These are phyloP conservation scores for Drosophila kurseongensis DNA, from an alignment of 1,140 invertebrate species.

Conservation along the genomic window DNA sequence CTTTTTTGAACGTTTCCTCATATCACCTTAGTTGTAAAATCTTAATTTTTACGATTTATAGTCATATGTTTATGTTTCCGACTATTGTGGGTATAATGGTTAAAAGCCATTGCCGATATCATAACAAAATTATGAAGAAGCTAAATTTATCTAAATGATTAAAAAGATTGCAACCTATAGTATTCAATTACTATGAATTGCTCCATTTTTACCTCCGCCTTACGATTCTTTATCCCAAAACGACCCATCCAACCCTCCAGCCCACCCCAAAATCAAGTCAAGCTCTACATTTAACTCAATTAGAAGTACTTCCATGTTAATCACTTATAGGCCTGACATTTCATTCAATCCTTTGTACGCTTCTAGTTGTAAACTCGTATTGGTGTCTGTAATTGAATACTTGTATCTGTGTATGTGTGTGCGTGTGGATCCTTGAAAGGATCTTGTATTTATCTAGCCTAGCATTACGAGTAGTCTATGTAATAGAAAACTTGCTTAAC, in stretches of 20 bases:
- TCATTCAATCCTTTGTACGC: slow-evolving; percentile 60
- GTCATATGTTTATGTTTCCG: too few relatives aligned
- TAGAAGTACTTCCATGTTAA: slow-evolving; percentile 36
- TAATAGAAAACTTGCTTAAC: slow-evolving; percentile 65
- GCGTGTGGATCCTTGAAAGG: slow-evolving; percentile 14
- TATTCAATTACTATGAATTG: neutral
- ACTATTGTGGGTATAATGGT: too few relatives aligned
- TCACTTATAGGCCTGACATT: slow-evolving; percentile 13
- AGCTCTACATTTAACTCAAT: slow-evolving; percentile 43
- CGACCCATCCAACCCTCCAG: slow-evolving; percentile 2
- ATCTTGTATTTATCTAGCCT: slow-evolving; percentile 52
- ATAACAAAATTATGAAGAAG: neutral
- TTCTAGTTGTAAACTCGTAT: slow-evolving; percentile 70
- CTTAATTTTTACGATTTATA: too few relatives aligned
- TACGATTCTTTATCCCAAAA: neutral
- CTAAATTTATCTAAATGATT: too few relatives aligned
- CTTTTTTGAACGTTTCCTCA: neutral
- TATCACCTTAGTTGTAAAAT: neutral
- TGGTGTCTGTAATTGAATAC: slow-evolving; percentile 58
- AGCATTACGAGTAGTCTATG: slow-evolving; percentile 55
- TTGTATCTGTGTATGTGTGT: slow-evolving; percentile 57
- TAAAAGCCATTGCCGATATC: too few relatives aligned
- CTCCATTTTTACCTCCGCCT: neutral
- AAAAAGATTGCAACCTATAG: neutral
- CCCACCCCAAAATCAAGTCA: slow-evolving; percentile 32